Conservation (phyloP, 1,140 invertebrate species). For the Penaeus indicus region DNA sequence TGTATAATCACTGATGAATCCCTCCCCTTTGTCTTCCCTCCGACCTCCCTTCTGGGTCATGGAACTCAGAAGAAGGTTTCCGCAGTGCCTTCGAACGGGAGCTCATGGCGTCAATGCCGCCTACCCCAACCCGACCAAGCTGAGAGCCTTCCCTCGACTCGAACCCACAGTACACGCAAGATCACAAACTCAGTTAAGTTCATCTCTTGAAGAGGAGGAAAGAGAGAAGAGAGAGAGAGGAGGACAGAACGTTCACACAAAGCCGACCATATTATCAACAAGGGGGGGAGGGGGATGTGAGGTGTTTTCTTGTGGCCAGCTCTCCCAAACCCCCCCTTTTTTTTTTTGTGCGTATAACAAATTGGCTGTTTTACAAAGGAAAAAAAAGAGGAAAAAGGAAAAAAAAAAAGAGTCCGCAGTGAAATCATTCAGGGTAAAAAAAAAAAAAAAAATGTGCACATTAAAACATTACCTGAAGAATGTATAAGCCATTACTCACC, state of each 20-base stretch:
- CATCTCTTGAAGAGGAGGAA: not conserved
- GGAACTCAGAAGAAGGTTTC: conserved; percentile 80
- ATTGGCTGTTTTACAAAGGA: too few species aligned
- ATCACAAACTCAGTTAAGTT: conserved; percentile 53
- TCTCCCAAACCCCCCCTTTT: too few species aligned
- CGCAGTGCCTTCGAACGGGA: conserved; percentile 77
- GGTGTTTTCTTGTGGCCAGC: too few species aligned
- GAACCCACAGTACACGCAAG: conserved; percentile 66
- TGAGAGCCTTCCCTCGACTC: conserved; percentile 73
- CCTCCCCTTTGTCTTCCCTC: conserved; percentile 28
- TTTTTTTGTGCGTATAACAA: too few species aligned
- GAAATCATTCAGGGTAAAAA: too few species aligned
- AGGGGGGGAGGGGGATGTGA: too few species aligned
- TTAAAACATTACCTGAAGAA: too few species aligned
- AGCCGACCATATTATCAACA: not conserved
- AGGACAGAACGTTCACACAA: not conserved
- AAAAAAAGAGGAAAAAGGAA: too few species aligned
- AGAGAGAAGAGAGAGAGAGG: not conserved
- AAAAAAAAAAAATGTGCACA: too few species aligned
- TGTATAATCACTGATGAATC: not conserved
- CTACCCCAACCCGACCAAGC: conserved; percentile 78
- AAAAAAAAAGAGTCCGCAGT: too few species aligned
- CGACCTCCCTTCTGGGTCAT: conserved; percentile 84
- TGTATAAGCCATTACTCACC: too few species aligned
- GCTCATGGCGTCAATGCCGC: conserved; percentile 83